A percentile compares a stretch with the other conserved stretches of the same genome.
Evolutionary conservation across 2,113 vertebrate species (phyloP).

Genomic region (Galeopterus variegatus): DNA sequence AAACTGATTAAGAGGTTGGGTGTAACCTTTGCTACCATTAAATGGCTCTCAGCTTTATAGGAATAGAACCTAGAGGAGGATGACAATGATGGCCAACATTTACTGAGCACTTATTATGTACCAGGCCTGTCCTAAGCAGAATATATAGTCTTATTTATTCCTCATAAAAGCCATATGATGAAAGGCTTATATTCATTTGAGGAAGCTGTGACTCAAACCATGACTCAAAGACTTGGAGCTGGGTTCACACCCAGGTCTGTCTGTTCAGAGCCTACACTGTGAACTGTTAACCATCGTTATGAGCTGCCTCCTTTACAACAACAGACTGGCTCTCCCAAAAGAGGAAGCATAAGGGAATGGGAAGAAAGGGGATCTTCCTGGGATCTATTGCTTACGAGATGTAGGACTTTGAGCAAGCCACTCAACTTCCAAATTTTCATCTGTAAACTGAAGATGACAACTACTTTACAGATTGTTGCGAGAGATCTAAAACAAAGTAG

Average conservation of each 20-base stretch:
- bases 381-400: background rate
- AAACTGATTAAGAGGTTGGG: background rate
- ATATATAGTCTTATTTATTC: constrained; percentile 10
- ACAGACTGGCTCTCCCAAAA: background rate
- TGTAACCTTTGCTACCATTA: background rate
- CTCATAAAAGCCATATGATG: background rate
- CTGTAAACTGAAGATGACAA: background rate
- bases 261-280: background rate
- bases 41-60: background rate
- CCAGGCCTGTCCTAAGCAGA: background rate
- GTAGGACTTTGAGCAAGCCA: background rate
- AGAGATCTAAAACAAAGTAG: background rate
- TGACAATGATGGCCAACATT: background rate
- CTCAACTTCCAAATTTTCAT: background rate
- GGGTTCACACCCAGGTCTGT: background rate
- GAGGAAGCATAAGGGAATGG: background rate
- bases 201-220: background rate
- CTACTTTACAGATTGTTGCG: background rate
- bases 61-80: background rate
- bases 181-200: background rate
- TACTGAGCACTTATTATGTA: background rate
- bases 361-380: background rate
- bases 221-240: background rate
- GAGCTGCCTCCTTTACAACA: background rate
- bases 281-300: background rate